Base-by-base conservation (phyloP, 2,113 vertebrate species). In the Notothenia rossii region DNA sequence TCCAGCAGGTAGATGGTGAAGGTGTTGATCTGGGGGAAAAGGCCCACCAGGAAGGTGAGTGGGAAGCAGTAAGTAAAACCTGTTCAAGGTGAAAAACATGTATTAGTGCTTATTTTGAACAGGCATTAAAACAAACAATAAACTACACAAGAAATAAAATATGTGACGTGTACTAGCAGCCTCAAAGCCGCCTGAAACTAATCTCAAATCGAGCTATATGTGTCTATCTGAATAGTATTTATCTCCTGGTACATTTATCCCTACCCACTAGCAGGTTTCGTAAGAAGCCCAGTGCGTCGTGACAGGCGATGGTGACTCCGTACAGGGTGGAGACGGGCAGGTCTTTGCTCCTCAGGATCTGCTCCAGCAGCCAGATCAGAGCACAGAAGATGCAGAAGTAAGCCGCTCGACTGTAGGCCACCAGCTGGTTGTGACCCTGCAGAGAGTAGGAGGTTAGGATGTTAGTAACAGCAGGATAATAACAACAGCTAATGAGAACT, bases 21-120 rank as follows among this genome's bases (percentile, higher is more conserved):
- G 46, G 98, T 99, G 94, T 99, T 97, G 92, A 99, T 97, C 94
- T 99, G 98, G 50, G 98, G 98, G 84, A 99, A 97, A 85, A 99
- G 96, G 43, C 98, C 98, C 20, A 99, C 94, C 61, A 99, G 96
- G 86, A 99, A 99, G 74, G 96, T 96, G 46, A 97, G 92, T 7
- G 98, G 98, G 91, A 99, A 99, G 92, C 97, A 98, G 91, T 96
- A 97, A 2, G 97, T 95, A 85, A 98, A 97, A 8, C 95, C 98
- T 99, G 91, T 62, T 50, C 9, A 2, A 67, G 18, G 48, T 12
- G 83, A 51, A 64, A 48, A 2, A 51, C 18, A 36, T 13, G 49
- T 73, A 1, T 72, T n/a, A 71, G 49, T 13, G 0, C 50, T 11
- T 15, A 5, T 43, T 68, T 63, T 18, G 2, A 53, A 65, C 11